These are phyloP conservation scores for Tenthredo distinguenda DNA, from an alignment of 2,888 invertebrate genomes.

Conservation along the genomic window DNA sequence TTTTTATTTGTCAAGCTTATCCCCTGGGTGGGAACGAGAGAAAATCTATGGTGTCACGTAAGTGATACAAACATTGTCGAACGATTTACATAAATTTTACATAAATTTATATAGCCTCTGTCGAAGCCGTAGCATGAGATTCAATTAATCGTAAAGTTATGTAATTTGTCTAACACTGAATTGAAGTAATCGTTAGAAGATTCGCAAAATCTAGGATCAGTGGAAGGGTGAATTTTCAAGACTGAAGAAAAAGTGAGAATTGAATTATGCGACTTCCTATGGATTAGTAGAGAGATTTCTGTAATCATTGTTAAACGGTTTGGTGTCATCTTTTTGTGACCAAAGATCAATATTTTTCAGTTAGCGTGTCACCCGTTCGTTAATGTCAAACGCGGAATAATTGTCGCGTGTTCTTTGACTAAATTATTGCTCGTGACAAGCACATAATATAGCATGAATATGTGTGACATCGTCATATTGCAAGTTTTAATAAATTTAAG, in stretches of 20 bases:
- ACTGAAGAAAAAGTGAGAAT: neutral
- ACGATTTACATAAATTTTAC: conserved; percentile 5
- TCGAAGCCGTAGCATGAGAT: neutral
- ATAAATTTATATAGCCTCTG: neutral
- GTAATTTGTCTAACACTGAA: neutral
- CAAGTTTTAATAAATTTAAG: conserved; percentile 22
- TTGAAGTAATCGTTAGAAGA: too few species aligned
- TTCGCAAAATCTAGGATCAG: neutral
- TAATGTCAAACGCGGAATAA: conserved; percentile 34
- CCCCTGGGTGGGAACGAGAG: neutral
- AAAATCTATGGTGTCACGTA: neutral
- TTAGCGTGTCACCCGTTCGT: conserved; percentile 34
- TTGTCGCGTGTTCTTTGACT: conserved; percentile 29
- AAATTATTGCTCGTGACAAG: conserved; percentile 12
- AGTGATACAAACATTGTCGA: neutral
- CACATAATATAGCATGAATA: conserved; percentile 17
- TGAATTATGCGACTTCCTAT: neutral
- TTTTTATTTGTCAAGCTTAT: neutral
- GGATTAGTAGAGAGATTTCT: neutral
- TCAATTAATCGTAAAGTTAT: neutral
- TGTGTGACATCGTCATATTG: conserved; percentile 19
- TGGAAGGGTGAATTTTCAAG: neutral
- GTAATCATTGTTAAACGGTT: conserved; percentile 22
- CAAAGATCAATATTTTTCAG: conserved; percentile 34
- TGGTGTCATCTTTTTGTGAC: neutral